Percentiles rank a stretch among this genome's conserved stretches.
Conservation (phyloP, 2,797 vertebrate genomes). For the Serranus cabrilla region DNA sequence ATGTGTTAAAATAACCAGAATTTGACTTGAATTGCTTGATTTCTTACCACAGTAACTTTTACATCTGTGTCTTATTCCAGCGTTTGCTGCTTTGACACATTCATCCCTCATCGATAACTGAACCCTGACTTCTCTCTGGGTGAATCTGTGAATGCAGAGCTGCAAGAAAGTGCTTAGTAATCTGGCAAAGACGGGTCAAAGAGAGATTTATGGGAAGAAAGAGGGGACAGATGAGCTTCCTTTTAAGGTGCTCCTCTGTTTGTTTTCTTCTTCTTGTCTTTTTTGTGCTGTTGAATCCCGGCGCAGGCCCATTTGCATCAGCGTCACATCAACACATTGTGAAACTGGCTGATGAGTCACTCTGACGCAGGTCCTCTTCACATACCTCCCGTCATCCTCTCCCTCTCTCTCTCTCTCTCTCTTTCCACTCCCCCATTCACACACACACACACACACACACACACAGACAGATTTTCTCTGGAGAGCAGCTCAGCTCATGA, state of each 20-base stretch:
- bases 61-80: no score
- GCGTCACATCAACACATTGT: conserved; percentile 89
- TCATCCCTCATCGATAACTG: no score
- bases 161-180: background rate
- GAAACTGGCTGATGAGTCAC: conserved; percentile 92
- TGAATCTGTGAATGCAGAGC: background rate
- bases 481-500: conserved; percentile 78
- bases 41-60: no score
- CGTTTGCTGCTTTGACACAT: background rate
- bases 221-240: background rate
- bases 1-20: no score
- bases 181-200: background rate
- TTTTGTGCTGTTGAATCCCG: conserved; percentile 46
- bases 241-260: conserved; percentile 25
- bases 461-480: conserved; percentile 73
- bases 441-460: conserved; percentile 48
- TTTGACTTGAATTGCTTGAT: no score
- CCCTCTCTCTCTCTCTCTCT: conserved; percentile 57
- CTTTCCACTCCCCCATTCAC: conserved; percentile 16
- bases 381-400: conserved; percentile 75
- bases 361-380: conserved; percentile 81
- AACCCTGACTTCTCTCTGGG: background rate
- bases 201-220: background rate
- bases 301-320: conserved; percentile 81
- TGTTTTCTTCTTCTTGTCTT: conserved; percentile 7